Conservation (phyloP, 1,140 invertebrate species). For the Nymphalis io region DNA sequence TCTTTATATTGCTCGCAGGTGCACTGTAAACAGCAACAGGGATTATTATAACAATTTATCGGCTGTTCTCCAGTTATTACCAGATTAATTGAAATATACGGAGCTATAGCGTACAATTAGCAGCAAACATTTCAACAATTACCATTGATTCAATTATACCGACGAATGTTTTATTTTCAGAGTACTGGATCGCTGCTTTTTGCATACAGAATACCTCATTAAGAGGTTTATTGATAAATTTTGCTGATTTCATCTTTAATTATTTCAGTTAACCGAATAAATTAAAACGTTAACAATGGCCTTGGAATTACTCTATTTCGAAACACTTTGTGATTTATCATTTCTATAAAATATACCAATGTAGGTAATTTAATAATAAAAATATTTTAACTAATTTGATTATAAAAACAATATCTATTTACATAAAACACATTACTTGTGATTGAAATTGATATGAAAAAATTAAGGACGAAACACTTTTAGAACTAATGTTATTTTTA, state of each 20-base stretch:
- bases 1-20: constrained; percentile 18
- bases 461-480: too few species aligned
- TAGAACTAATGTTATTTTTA: too few species aligned
- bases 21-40: constrained; percentile 31
- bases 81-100: constrained; percentile 47
- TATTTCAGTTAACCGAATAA: constrained; percentile 2
- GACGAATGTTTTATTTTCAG: constrained; percentile 24
- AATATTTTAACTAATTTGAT: too few species aligned
- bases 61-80: constrained; percentile 37
- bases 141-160: constrained; percentile 39
- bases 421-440: too few species aligned
- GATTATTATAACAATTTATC: constrained; percentile 34
- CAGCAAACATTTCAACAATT: constrained; percentile 43
- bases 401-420: too few species aligned
- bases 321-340: not conserved
- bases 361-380: too few species aligned
- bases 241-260: constrained; percentile 11
- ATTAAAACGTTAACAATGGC: not conserved
- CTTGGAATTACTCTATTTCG: not conserved
- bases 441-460: too few species aligned
- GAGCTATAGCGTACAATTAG: constrained; percentile 44
- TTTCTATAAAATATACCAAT: too few species aligned
- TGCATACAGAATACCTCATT: constrained; percentile 17
- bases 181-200: not conserved
- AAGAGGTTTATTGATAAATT: constrained; percentile 12